Evolutionary conservation across 2,113 vertebrate genomes (phyloP).

Genomic region (Echinops telfairi): DNA sequence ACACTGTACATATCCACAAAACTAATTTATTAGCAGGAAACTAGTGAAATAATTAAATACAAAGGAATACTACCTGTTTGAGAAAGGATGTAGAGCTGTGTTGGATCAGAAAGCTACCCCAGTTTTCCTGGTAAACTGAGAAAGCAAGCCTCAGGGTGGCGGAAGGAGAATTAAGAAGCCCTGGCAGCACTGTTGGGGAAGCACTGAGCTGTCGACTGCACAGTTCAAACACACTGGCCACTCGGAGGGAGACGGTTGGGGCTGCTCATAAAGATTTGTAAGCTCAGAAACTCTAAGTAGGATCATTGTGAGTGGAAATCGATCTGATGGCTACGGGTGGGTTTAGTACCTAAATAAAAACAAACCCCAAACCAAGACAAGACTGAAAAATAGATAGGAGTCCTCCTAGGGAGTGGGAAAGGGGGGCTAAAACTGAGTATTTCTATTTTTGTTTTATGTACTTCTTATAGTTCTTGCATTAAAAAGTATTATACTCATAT

Average conservation of each 20-base stretch:
- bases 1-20: not conserved
- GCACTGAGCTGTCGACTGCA: no score
- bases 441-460: not conserved
- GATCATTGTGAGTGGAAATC: no score
- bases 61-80: slow-evolving; percentile 36
- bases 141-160: not conserved
- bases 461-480: not conserved
- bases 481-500: not conserved
- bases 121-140: not conserved
- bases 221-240: no score
- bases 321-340: no score
- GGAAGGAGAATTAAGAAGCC: not conserved
- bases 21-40: slow-evolving; percentile 39
- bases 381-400: not conserved
- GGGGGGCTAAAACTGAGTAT: not conserved
- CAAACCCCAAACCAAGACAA: no score
- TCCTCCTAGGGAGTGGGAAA: not conserved
- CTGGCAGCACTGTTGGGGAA: no score
- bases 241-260: no score
- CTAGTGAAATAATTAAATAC: slow-evolving; percentile 8
- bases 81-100: not conserved
- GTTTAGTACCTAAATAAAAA: no score
- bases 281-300: no score
- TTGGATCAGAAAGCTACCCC: slow-evolving; percentile 22
- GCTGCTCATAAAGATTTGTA: no score